Conservation (phyloP, 1,140 invertebrate genomes). For the Tyrophagus putrescentiae region DNA sequence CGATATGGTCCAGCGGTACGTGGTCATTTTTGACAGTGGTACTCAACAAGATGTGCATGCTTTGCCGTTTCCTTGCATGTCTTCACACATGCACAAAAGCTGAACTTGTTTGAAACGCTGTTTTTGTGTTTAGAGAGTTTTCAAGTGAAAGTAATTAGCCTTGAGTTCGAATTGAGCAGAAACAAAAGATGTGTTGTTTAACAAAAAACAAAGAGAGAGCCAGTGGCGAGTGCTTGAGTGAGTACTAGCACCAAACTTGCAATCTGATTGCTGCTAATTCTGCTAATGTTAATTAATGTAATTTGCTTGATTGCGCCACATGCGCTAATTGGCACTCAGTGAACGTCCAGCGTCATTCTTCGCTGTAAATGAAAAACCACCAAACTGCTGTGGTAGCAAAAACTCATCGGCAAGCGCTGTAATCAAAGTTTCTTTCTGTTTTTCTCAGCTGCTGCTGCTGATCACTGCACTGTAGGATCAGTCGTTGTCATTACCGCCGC, state of each 20-base stretch:
- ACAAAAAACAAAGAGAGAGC: slow-evolving; percentile 3
- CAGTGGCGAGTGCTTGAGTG: background rate
- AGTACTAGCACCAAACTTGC: background rate
- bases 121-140: too few relatives aligned
- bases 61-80: too few relatives aligned
- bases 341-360: too few relatives aligned
- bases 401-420: too few relatives aligned
- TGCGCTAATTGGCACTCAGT: slow-evolving; percentile 1
- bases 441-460: background rate
- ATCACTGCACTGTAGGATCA: background rate
- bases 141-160: slow-evolving; percentile 13
- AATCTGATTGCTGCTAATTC: background rate
- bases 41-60: too few relatives aligned
- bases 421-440: background rate
- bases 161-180: background rate
- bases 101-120: background rate
- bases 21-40: too few relatives aligned
- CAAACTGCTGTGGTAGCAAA: too few relatives aligned
- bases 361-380: too few relatives aligned
- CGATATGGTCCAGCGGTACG: too few relatives aligned
- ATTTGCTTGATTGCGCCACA: background rate
- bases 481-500: background rate
- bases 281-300: slow-evolving; percentile 12
- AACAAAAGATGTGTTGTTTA: too few relatives aligned
- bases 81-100: background rate